A percentile compares a stretch with the other conserved stretches of the same genome.
phyloP scores from a whole-genome alignment of 53 echinoderm and acorn worm species.

The Arbacia lixula region DNA sequence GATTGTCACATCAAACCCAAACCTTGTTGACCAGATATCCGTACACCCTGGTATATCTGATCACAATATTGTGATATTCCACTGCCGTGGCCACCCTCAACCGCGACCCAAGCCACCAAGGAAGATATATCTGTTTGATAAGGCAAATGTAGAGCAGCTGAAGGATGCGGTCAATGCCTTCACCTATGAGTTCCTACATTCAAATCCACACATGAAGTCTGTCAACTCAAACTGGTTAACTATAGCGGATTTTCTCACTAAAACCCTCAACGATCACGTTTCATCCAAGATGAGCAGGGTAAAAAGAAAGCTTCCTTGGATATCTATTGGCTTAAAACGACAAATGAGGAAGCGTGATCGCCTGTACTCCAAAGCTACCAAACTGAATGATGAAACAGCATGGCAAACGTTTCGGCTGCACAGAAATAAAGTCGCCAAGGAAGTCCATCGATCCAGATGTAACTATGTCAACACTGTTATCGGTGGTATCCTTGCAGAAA shows the following conservation, averaged over 20 bases:
- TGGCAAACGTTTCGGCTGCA: too few relatives aligned
- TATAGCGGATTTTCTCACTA: neutral
- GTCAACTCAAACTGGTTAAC: constrained; percentile 2
- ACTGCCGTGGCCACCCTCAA: constrained; percentile 9
- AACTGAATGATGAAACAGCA: too few relatives aligned
- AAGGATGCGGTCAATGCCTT: constrained; percentile 5
- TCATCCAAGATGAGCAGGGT: constrained; percentile 18
- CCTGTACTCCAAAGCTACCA: too few relatives aligned
- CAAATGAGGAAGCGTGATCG: neutral
- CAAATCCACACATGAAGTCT: neutral
- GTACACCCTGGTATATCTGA: constrained; percentile 52
- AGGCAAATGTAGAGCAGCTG: constrained; percentile 2
- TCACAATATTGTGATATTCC: constrained; percentile 26
- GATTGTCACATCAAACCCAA: constrained; percentile 53
- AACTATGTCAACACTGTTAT: too few relatives aligned
- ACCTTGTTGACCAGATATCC: neutral
- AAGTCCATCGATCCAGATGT: too few relatives aligned
- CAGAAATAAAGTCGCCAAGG: too few relatives aligned
- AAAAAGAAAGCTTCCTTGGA: constrained; percentile 32
- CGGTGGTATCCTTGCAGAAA: too few relatives aligned
- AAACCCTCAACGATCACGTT: neutral
- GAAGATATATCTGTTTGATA: neutral
- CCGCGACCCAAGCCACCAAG: neutral
- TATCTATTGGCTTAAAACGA: neutral
- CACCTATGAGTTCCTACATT: neutral